Conservation (phyloP, 2,113 vertebrate genomes). For the Brienomyrus brachyistius region DNA sequence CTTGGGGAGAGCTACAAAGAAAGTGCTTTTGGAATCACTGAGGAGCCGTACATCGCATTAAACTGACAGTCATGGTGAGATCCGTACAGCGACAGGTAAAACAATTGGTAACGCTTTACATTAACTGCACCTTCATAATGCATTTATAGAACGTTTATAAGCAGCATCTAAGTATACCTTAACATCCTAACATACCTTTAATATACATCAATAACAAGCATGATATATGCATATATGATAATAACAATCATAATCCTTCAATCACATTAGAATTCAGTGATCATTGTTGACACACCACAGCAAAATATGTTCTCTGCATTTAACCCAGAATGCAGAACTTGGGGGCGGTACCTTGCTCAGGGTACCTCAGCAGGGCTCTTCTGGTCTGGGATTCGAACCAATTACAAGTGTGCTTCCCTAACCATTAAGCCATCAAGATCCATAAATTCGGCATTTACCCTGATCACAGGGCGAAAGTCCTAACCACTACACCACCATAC, state of each 20-base stretch:
- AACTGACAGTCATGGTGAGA: neutral
- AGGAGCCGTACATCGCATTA: neutral
- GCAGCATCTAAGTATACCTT: neutral
- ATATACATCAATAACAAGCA: neutral
- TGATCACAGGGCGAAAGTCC: too few relatives aligned
- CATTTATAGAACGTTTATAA: neutral
- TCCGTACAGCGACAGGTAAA: neutral
- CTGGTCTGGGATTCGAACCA: too few relatives aligned
- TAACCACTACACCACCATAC: neutral
- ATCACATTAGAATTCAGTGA: neutral
- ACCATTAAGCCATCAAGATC: too few relatives aligned
- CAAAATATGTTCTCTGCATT: too few relatives aligned
- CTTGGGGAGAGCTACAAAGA: neutral
- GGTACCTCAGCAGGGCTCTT: too few relatives aligned
- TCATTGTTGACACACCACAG: too few relatives aligned
- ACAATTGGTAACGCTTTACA: neutral
- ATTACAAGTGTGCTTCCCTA: too few relatives aligned
- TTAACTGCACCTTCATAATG: neutral
- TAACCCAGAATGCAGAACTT: too few relatives aligned
- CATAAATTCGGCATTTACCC: too few relatives aligned
- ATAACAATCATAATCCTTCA: neutral
- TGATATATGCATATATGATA: too few relatives aligned
- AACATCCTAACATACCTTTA: neutral
- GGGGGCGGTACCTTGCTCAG: too few relatives aligned
- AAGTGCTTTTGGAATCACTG: neutral